phyloP scores from a whole-genome alignment of 2,888 invertebrate species.

The Drosophila macrothrix region DNA sequence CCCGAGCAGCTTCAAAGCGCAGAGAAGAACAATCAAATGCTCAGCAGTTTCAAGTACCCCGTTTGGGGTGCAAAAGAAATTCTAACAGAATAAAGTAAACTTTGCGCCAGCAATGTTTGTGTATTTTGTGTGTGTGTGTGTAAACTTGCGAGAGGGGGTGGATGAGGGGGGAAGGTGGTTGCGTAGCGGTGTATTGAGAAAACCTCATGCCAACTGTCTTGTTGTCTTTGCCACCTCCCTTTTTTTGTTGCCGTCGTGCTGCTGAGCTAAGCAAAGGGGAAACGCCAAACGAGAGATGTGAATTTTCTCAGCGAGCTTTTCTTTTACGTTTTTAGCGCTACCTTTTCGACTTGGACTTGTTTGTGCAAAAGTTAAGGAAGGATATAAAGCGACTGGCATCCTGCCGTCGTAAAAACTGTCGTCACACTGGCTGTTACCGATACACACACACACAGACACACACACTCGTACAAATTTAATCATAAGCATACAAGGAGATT shows the following conservation, averaged over 20 bases:
- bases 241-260: not conserved
- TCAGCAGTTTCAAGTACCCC: constrained; percentile 18
- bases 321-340: constrained; percentile 44
- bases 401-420: constrained; percentile 78
- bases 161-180: not conserved
- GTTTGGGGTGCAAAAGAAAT: constrained; percentile 25
- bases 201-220: constrained; percentile 9
- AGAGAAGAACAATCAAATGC: constrained; percentile 43
- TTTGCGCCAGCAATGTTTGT: constrained; percentile 29
- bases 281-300: constrained; percentile 45
- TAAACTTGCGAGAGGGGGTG: not conserved
- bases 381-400: constrained; percentile 79
- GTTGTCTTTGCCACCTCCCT: not conserved
- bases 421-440: constrained; percentile 72
- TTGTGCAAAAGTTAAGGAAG: constrained; percentile 77
- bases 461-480: constrained; percentile 62
- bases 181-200: constrained; percentile 36
- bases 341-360: constrained; percentile 79
- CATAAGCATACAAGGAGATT: constrained; percentile 74
- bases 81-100: constrained; percentile 58
- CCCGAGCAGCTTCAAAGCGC: constrained; percentile 9
- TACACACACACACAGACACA: constrained; percentile 7
- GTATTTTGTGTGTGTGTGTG: constrained; percentile 1
- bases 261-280: constrained; percentile 55
- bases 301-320: constrained; percentile 30